Conservation (phyloP, 1,140 invertebrate species). For the Bicyclus anynana region DNA sequence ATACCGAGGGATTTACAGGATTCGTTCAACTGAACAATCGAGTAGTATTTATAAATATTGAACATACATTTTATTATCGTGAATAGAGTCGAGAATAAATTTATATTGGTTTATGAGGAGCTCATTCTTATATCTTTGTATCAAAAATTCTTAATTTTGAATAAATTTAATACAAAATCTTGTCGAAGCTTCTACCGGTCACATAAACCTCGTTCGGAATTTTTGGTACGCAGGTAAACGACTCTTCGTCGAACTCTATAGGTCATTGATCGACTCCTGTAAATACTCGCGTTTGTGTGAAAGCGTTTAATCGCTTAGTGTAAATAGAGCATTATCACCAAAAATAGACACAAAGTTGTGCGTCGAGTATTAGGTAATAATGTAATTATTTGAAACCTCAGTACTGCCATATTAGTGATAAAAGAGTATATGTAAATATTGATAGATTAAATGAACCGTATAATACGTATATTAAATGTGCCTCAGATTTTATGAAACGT, state of each 20-base stretch:
- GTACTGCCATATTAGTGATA: constrained; percentile 66
- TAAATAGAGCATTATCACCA: background rate
- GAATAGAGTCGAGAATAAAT: too few relatives aligned
- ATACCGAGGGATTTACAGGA: background rate
- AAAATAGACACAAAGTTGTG: constrained; percentile 16
- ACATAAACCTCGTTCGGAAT: too few relatives aligned
- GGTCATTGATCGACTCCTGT: background rate
- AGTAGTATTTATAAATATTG: too few relatives aligned
- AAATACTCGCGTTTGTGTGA: background rate
- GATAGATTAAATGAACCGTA: constrained; percentile 37
- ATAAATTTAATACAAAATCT: too few relatives aligned
- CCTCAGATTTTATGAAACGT: constrained; percentile 41
- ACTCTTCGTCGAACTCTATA: background rate
- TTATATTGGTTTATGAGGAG: too few relatives aligned
- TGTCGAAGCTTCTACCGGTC: too few relatives aligned
- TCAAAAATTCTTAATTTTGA: too few relatives aligned
- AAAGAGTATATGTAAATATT: constrained; percentile 59
- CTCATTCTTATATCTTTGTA: too few relatives aligned
- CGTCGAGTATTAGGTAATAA: constrained; percentile 22
- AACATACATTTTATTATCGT: too few relatives aligned
- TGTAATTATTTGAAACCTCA: constrained; percentile 56
- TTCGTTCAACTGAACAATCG: too few relatives aligned
- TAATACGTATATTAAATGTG: constrained; percentile 69
- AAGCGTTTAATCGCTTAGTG: background rate
- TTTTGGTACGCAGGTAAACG: too few relatives aligned